Base-by-base conservation (phyloP, 2,113 vertebrate species). In the Stegostoma tigrinum region DNA sequence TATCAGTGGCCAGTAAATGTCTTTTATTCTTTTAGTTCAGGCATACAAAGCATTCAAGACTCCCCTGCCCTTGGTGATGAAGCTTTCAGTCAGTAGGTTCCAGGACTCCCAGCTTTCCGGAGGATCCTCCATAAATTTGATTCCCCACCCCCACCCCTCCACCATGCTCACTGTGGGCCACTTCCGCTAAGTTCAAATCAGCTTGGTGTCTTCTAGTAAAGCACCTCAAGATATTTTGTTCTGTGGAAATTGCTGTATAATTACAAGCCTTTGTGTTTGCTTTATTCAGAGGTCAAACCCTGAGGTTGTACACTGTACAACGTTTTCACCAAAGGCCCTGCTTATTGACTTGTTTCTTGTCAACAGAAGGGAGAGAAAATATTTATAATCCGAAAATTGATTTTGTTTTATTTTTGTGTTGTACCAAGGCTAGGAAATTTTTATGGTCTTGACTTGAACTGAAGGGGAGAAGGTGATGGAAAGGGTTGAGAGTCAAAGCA, bases 151-250 rank as follows among this genome's bases (percentile, higher is more conserved):
- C 55, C 55, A 61, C 6, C 8, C 19, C 89, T 64, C 55, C 61
- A 48, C 52, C 14, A 38, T 64, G 30, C 34, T 14, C 34, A 30
- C 30, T 93, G 66, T 64, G n/a, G 89, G 61, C 38, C 14, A 64
- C 17, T n/a, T 19, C 61, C 34, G 1, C 61, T 0, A 38, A n/a
- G 2, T 66, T 93, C 7, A 38, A 27, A 66, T 64, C 8, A 7
- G 34, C 0, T 61, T 19, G 61, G 17, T 19, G 38, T 93, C 34
- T 34, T 19, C 61, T 19, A 91, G 30, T 91, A 61, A 91, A 64
- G 55, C 87, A 61, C 55, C 87, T 93, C 38, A 21, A n/a, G 89
- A 93, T 93, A 61, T 93, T 93, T 93, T 23, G 89, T 93, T 38
- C 23, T 38, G 55, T 93, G 61, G 38, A 93, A 42, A 93, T 67